A percentile compares a stretch with the other conserved stretches of the same genome.
Evolutionary conservation across 2,113 vertebrate species (phyloP).

Genomic region (Entomyzon cyanotis): DNA sequence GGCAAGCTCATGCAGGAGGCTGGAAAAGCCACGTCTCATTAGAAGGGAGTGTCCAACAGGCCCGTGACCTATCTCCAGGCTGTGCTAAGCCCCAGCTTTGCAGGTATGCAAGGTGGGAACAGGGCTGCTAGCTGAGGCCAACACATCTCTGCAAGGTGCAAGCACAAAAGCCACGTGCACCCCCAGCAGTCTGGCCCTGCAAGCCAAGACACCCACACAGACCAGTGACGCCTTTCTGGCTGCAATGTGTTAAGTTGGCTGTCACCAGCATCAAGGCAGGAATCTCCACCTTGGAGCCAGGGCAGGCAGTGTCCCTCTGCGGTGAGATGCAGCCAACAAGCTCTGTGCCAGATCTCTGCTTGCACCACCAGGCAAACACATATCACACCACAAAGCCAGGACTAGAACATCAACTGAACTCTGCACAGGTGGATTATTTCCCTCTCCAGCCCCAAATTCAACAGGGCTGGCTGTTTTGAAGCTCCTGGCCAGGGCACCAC

Average conservation of each 20-base stretch:
- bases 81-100: background rate
- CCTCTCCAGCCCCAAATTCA: background rate
- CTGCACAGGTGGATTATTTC: accelerated
- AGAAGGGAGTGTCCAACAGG: background rate
- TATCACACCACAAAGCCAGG: background rate
- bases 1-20: background rate
- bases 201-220: background rate
- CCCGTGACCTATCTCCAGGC: background rate
- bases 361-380: background rate
- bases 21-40: background rate
- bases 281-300: background rate
- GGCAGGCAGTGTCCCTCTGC: background rate
- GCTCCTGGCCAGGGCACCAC: background rate
- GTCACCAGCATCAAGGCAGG: background rate
- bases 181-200: background rate
- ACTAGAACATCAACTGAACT: background rate
- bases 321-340: background rate
- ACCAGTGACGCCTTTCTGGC: accelerated
- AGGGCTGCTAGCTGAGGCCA: accelerated
- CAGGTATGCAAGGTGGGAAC: accelerated
- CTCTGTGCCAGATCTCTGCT: background rate
- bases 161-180: background rate
- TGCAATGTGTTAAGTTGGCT: accelerated
- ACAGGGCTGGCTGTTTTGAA: background rate
- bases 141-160: accelerated